A percentile compares a stretch with the other conserved stretches of the same genome.
Conservation (phyloP, 2,888 invertebrate genomes). For the Plebejus argus region DNA sequence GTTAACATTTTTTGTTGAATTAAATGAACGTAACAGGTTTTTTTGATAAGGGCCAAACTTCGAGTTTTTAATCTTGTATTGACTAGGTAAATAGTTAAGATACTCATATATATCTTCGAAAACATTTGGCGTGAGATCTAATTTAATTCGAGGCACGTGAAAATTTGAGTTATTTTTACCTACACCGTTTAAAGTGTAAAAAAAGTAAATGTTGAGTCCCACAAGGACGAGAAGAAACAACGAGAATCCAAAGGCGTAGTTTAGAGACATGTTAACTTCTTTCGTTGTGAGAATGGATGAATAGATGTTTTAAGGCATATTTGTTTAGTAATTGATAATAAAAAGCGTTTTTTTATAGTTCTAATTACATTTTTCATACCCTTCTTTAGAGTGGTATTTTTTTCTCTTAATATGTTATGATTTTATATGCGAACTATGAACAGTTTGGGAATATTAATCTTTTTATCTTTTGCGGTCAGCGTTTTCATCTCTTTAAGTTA, state of each 20-base stretch:
- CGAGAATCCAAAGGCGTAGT: slow-evolving; percentile 72
- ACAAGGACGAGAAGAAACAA: slow-evolving; percentile 67
- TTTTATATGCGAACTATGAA: background rate
- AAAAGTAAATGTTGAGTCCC: slow-evolving; percentile 69
- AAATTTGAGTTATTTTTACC: slow-evolving; percentile 52
- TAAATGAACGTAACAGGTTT: slow-evolving; percentile 62
- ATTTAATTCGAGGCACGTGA: slow-evolving; percentile 55
- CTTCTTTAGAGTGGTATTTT: background rate
- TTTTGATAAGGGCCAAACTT: slow-evolving; percentile 59
- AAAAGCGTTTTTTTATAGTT: background rate
- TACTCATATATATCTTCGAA: slow-evolving; percentile 66
- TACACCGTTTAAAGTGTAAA: slow-evolving; percentile 62
- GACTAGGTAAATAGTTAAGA: slow-evolving; percentile 65
- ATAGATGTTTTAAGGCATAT: background rate
- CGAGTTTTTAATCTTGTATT: slow-evolving; percentile 61
- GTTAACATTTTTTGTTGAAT: slow-evolving; percentile 54
- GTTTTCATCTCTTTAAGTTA: background rate
- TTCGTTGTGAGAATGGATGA: background rate
- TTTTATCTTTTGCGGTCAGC: background rate
- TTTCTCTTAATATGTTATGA: background rate
- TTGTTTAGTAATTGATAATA: background rate
- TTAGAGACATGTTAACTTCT: slow-evolving; percentile 59
- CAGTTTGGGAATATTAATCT: no score
- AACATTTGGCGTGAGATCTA: slow-evolving; percentile 55
- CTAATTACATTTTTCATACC: background rate